Evolutionary conservation across 30 jellyfish, hydroid and myxozoan species (phyloP), one percentile per base, ranked within the genome.

Genomic region (Clytia hemisphaerica): DNA sequence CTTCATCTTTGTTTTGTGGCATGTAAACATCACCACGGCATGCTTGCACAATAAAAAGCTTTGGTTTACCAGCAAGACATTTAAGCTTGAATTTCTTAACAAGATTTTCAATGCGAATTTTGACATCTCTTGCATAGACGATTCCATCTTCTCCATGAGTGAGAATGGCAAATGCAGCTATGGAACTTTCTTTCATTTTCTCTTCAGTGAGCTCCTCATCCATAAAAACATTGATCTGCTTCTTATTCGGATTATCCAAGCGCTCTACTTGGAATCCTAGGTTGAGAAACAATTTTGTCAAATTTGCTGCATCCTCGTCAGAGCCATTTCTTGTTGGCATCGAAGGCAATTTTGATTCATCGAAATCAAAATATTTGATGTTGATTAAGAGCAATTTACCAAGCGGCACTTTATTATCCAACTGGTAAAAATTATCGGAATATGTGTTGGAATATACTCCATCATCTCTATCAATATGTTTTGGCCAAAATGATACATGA

Each of bases 1-100:
- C n/a, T n/a, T n/a, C n/a, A n/a, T n/a, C n/a, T n/a, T n/a, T n/a
- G n/a, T n/a, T n/a, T n/a, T n/a, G n/a, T n/a, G n/a, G n/a, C n/a
- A n/a, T n/a, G n/a, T n/a, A n/a, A n/a, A n/a, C n/a, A n/a, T n/a
- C 15, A 9, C 70, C 70, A 21, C 70, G 5, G 16, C 70, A 57
- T 21, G 70, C 70, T 57, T 57, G 70, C 19, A 57, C 25, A 21
- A 57, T 21, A 33, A 57, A 57, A 21, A 57, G 30, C 16, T 57
- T 57, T 57, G 70, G 70, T 57, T 57, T 57, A 10, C 70, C 70
- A 57, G 42, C 70, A 57, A 57, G 33, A 21, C 33, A n/a, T 25
- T 12, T 6, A 30, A 25, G 25, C 15, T 57, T 28, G 2, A 57
- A 57, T 57, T 21, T 21, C 36, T 30, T 33, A 5, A 44, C 30